phyloP scores from a whole-genome alignment of 2,797 vertebrate species.

The Helostoma temminkii region DNA sequence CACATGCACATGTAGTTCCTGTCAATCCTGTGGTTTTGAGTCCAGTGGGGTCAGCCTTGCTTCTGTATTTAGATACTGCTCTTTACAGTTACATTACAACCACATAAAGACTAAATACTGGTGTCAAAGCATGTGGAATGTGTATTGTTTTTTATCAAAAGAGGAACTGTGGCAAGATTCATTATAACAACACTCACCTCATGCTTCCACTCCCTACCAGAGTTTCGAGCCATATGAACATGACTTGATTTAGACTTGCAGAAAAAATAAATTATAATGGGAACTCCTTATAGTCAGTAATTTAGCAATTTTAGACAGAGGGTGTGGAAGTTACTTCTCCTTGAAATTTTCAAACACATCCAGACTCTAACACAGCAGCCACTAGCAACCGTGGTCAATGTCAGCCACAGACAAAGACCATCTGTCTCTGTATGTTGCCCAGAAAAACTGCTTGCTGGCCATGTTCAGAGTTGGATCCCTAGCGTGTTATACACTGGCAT shows the following conservation, averaged over 20 bases:
- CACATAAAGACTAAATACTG: conserved; percentile 40
- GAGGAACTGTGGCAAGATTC: conserved; percentile 36
- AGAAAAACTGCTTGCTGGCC: conserved; percentile 31
- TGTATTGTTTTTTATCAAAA: conserved; percentile 64
- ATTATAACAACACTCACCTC: conserved; percentile 35
- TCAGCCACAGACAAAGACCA: conserved; percentile 52
- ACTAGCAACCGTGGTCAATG: conserved; percentile 35
- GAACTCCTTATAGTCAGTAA: conserved; percentile 66
- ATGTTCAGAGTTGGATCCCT: conserved; percentile 46
- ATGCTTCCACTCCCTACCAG: conserved; percentile 23
- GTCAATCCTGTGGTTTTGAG: conserved; percentile 51
- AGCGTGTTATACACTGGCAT: conserved; percentile 16
- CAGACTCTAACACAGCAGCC: conserved; percentile 40
- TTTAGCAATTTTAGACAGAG: conserved; percentile 70
- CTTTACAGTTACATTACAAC: conserved; percentile 56
- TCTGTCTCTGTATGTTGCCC: conserved; percentile 29
- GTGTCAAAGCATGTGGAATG: conserved; percentile 42
- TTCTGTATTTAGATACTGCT: conserved; percentile 69
- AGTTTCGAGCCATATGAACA: conserved; percentile 28
- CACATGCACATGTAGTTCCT: conserved; percentile 27
- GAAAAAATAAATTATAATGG: conserved; percentile 58
- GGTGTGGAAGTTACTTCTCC: conserved; percentile 62
- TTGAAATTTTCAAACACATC: conserved; percentile 69
- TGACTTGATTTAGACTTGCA: conserved; percentile 42
- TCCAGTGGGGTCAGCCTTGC: conserved; percentile 52